Conservation (phyloP, 2,797 vertebrate genomes). For the Sebastes iracundus region DNA sequence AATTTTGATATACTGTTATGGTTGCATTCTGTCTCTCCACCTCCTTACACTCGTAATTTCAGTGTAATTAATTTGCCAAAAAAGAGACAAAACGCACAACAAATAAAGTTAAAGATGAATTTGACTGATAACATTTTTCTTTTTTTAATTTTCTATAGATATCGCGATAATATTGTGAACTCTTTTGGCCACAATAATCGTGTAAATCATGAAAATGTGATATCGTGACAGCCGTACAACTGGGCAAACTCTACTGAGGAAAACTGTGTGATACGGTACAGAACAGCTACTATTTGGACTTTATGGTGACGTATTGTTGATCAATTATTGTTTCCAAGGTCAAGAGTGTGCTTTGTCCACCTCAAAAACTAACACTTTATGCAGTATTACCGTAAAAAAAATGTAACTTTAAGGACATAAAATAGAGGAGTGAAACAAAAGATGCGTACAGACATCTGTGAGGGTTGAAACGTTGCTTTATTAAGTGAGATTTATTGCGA, state of each 20-base stretch:
- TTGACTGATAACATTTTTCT: fast-evolving
- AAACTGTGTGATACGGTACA: fast-evolving
- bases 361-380: background rate
- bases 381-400: background rate
- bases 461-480: background rate
- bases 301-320: background rate
- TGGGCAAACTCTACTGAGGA: no score
- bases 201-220: no score
- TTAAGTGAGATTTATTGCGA: background rate
- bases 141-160: no score
- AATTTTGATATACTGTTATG: no score
- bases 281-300: background rate
- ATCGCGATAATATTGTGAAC: fast-evolving
- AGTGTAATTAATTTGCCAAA: no score
- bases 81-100: no score
- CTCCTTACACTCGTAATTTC: no score
- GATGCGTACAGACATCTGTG: background rate
- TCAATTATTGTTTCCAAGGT: background rate
- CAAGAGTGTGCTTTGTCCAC: background rate
- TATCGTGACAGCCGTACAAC: no score
- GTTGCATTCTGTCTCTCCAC: no score
- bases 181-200: no score
- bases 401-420: background rate
- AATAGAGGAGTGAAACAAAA: background rate
- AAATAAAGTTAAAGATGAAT: no score